phyloP scores from a whole-genome alignment of 1,140 invertebrate genomes.

The Drosophila ambigua region DNA sequence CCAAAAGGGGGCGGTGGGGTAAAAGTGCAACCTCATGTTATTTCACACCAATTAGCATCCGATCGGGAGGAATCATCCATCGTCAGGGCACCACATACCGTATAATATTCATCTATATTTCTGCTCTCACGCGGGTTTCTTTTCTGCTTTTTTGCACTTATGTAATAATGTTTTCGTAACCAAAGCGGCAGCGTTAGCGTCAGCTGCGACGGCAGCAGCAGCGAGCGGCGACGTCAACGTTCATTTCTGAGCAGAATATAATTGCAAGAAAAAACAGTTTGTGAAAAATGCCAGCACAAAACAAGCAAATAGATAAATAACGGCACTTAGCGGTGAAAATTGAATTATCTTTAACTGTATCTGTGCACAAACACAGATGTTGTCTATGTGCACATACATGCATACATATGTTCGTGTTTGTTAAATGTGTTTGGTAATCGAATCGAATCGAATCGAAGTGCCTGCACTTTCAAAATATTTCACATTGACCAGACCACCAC shows the following conservation, averaged over 20 bases:
- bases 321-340: conserved; percentile 38
- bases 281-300: conserved; percentile 50
- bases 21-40: conserved; percentile 8
- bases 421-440: too few relatives aligned
- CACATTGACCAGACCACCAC: conserved; percentile 41
- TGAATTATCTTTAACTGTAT: conserved; percentile 33
- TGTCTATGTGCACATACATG: too few relatives aligned
- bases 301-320: conserved; percentile 65
- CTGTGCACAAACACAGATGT: neutral
- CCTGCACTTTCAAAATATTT: too few relatives aligned
- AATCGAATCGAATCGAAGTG: too few relatives aligned
- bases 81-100: too few relatives aligned
- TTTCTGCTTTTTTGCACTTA: conserved; percentile 57
- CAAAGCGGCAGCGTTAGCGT: conserved; percentile 39
- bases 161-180: conserved; percentile 81
- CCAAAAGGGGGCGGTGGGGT: conserved; percentile 9
- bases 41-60: conserved; percentile 40
- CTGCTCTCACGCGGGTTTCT: conserved; percentile 51
- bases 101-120: conserved; percentile 9
- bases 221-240: conserved; percentile 7
- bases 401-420: too few relatives aligned
- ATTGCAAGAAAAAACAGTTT: conserved; percentile 63
- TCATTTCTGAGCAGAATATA: conserved; percentile 39
- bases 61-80: too few relatives aligned
- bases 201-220: too few relatives aligned